Evolutionary conservation across 2,888 invertebrate genomes (phyloP).

Genomic region (Agrochola circellaris): DNA sequence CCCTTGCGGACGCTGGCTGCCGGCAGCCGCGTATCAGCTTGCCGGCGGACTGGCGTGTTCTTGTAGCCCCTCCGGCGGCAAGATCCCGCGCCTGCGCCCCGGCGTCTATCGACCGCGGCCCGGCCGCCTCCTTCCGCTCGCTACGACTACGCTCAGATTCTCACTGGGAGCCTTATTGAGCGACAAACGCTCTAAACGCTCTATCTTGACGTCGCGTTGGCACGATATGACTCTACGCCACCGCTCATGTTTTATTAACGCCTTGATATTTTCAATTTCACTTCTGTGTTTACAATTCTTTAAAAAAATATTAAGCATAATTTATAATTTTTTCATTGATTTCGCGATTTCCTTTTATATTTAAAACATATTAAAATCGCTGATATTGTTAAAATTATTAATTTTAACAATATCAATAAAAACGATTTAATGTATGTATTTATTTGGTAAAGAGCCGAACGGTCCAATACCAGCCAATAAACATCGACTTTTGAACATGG

Average conservation of each 20-base stretch:
- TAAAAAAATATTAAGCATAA: background rate
- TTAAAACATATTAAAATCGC: background rate
- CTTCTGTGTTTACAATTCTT: conserved; percentile 46
- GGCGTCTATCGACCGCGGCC: conserved; percentile 83
- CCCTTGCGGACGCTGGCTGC: conserved; percentile 80
- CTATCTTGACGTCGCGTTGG: conserved; percentile 73
- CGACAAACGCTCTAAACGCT: conserved; percentile 79
- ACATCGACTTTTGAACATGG: background rate
- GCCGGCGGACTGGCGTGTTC: conserved; percentile 83
- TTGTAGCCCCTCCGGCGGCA: conserved; percentile 72
- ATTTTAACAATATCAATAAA: background rate
- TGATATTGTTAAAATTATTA: background rate
- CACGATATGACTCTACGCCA: conserved; percentile 71
- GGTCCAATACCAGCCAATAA: too few relatives aligned
- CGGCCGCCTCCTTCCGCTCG: conserved; percentile 78
- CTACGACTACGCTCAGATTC: conserved; percentile 78
- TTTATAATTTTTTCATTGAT: background rate
- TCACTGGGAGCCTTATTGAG: conserved; percentile 80
- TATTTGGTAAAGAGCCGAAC: background rate
- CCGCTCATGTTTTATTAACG: conserved; percentile 75
- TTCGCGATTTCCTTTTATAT: background rate
- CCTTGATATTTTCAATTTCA: conserved; percentile 63
- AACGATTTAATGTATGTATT: background rate
- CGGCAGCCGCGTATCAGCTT: conserved; percentile 85
- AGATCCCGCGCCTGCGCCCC: conserved; percentile 82